Base-by-base conservation (phyloP, 1,140 invertebrate genomes). In the Solenopsis fugax region DNA sequence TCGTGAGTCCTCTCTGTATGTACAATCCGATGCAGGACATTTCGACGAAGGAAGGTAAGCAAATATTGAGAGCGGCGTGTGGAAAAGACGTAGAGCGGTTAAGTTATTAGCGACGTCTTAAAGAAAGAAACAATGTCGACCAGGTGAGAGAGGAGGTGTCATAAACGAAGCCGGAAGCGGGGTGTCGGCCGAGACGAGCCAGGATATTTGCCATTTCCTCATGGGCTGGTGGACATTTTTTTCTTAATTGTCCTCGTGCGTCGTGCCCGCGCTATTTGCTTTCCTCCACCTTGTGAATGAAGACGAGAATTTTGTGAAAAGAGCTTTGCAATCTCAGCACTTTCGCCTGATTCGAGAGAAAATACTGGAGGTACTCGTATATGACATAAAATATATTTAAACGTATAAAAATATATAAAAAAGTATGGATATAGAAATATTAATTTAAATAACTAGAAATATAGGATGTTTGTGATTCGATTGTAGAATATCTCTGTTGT, bases 151-250 rank as follows among this genome's bases (percentile, higher is more conserved):
- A 67, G 58, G 52, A 75, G 62, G 52, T 86, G 77, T 54, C 88
- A 88, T 91, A 91, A 91, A 89, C 82, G 88, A 37, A 76, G 34
- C 89, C 81, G 88, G 88, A 90, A 90, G 64, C 56, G 71, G 45
- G 58, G 48, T 21, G 29, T 60, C 52, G 24, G 21, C n/a, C 13
- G 21, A 18, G 72, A 52, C 64, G 21, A 50, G 50, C 65, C 82
- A 80, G 84, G 67, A 86, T 89, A 89, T 88, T 88, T 86, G 86
- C 86, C 81, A 88, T 73, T 88, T 89, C 69, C 60, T 78, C 37
- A 54, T 37, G 13, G 29, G 12, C 34, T 67, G 4, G 21, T 69
- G 37, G 77, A 72, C 71, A 60, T 65, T 80, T 80, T 82, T 85
- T 76, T 58, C 29, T 77, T 45, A 71, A 72, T 77, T 62, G 41